These are phyloP conservation scores for Aradus depressus DNA, from an alignment of 2,888 invertebrate genomes.

Conservation along the genomic window DNA sequence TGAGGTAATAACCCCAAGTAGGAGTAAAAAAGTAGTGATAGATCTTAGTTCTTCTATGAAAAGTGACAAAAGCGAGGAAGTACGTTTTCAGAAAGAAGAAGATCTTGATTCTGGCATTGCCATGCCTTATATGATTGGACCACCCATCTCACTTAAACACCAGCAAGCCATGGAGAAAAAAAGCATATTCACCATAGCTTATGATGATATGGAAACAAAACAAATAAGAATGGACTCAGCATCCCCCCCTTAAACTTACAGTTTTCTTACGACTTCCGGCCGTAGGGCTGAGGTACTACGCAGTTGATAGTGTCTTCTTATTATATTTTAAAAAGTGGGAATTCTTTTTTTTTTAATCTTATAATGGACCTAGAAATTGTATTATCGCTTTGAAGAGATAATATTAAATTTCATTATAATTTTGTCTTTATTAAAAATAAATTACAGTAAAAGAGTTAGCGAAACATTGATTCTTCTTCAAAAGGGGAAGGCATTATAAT, in stretches of 20 bases:
- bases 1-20: neutral
- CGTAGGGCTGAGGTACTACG: too few species aligned
- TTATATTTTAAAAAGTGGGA: too few species aligned
- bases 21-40: neutral
- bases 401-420: too few species aligned
- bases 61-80: neutral
- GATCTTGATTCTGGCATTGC: constrained; percentile 68
- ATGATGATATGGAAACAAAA: constrained; percentile 78
- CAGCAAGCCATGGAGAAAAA: constrained; percentile 62
- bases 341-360: too few species aligned
- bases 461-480: too few species aligned
- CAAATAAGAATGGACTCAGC: constrained; percentile 69
- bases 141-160: constrained; percentile 29
- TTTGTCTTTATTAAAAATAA: too few species aligned
- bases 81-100: constrained; percentile 51
- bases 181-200: constrained; percentile 85
- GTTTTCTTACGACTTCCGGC: neutral
- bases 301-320: too few species aligned
- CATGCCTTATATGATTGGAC: constrained; percentile 44
- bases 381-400: too few species aligned
- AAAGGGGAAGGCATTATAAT: too few species aligned
- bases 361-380: too few species aligned
- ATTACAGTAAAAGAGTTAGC: too few species aligned
- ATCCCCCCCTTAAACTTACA: constrained; percentile 46
- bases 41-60: neutral